Percentiles rank a stretch among this genome's conserved stretches.
Conservation (phyloP, 2,113 vertebrate species). For the Takifugu flavidus region DNA sequence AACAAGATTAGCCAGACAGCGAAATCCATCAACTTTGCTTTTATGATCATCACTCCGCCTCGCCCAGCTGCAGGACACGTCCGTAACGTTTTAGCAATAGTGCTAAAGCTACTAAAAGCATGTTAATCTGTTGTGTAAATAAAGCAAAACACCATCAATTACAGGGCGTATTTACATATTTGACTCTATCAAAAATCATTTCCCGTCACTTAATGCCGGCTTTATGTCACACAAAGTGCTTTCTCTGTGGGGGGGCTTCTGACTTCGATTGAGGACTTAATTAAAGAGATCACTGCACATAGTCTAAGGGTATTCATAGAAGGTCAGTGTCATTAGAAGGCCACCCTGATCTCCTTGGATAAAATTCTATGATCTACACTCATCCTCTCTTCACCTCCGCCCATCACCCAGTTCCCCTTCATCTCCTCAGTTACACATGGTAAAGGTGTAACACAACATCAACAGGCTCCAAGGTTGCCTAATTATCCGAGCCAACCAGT, state of each 20-base stretch:
- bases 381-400: not conserved
- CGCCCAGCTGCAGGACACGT: slow-evolving; percentile 55
- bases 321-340: slow-evolving; percentile 66
- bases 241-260: slow-evolving; percentile 34
- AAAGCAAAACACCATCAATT: slow-evolving; percentile 54
- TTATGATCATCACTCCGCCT: slow-evolving; percentile 46
- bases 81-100: slow-evolving; percentile 50
- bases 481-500: slow-evolving; percentile 64
- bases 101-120: slow-evolving; percentile 51
- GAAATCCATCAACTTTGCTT: slow-evolving; percentile 62
- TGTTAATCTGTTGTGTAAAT: slow-evolving; percentile 62
- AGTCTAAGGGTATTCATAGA: slow-evolving; percentile 65
- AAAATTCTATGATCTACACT: slow-evolving; percentile 33
- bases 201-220: slow-evolving; percentile 29
- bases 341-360: slow-evolving; percentile 39
- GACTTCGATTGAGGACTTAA: slow-evolving; percentile 64
- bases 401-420: not conserved
- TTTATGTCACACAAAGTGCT: slow-evolving; percentile 33
- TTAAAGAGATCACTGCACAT: slow-evolving; percentile 58
- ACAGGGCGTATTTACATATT: slow-evolving; percentile 53
- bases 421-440: slow-evolving; percentile 30
- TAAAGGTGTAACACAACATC: slow-evolving; percentile 50
- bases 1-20: slow-evolving; percentile 65
- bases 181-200: slow-evolving; percentile 31
- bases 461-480: slow-evolving; percentile 52